phyloP scores from a whole-genome alignment of 2,888 invertebrate genomes.

The Gymnosoma rotundatum region DNA sequence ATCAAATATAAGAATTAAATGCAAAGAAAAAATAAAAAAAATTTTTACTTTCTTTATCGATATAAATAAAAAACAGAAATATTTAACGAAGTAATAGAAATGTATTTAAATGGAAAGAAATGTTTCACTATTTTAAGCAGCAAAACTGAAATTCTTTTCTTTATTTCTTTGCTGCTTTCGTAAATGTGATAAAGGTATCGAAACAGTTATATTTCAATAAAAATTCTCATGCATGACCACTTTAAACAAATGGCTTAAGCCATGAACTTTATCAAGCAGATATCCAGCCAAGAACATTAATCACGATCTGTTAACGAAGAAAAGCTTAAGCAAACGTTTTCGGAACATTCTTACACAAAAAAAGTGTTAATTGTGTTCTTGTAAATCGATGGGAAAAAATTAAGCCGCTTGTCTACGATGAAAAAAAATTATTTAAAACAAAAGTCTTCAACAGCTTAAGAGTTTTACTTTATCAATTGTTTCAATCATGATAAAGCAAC shows the following conservation, averaged over 20 bases:
- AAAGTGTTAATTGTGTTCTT: not conserved
- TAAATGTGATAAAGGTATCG: too few species aligned
- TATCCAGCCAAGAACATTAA: not conserved
- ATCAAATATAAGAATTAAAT: not conserved
- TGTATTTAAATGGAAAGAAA: not conserved
- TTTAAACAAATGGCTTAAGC: not conserved
- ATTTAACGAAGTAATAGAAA: not conserved
- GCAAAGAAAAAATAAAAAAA: not conserved
- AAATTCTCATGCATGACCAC: not conserved
- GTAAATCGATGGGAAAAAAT: not conserved
- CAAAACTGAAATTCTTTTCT: too few species aligned
- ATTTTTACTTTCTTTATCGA: constrained; percentile 15
- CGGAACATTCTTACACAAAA: not conserved
- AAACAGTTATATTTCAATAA: too few species aligned
- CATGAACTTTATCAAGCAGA: not conserved
- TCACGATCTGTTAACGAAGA: not conserved
- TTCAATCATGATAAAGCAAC: not conserved
- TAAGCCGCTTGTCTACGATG: not conserved
- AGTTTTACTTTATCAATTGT: not conserved
- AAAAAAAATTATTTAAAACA: not conserved
- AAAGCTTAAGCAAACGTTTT: not conserved
- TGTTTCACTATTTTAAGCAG: too few species aligned
- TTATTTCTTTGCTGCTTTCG: too few species aligned
- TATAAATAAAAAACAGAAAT: not conserved
- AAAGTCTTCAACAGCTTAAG: not conserved